phyloP scores from a whole-genome alignment of 2,113 vertebrate genomes.

The Camelus dromedarius region DNA sequence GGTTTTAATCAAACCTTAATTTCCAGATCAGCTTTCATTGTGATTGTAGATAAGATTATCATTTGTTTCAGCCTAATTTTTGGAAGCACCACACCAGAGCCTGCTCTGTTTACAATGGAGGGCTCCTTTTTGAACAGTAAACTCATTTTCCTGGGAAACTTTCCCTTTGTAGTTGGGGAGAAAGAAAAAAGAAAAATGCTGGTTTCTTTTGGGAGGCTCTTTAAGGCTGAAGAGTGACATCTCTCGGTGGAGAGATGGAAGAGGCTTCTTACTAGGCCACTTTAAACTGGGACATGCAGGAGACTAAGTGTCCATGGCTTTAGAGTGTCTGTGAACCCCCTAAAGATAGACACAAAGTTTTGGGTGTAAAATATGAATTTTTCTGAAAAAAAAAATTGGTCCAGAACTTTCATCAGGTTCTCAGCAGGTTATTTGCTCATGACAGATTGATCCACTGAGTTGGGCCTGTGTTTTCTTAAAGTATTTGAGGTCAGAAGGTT shows the following conservation, averaged over 20 bases:
- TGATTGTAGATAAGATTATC: background rate
- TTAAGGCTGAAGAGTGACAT: constrained; percentile 43
- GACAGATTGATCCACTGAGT: background rate
- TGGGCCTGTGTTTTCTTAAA: background rate
- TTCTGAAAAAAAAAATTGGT: background rate
- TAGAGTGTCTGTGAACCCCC: background rate
- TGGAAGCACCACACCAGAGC: background rate
- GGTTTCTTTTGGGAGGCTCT: background rate
- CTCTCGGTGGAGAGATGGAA: constrained; percentile 50
- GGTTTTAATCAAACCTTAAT: constrained; percentile 64
- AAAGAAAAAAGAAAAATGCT: background rate
- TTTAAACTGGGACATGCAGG: background rate
- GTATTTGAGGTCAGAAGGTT: background rate
- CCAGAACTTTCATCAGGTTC: background rate
- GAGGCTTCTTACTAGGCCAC: background rate
- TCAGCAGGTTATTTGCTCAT: background rate
- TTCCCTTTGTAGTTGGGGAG: constrained; percentile 48
- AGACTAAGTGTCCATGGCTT: background rate
- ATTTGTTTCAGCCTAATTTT: background rate
- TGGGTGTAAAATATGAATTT: background rate
- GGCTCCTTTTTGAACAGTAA: constrained; percentile 12
- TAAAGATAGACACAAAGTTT: background rate
- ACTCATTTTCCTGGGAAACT: constrained; percentile 41
- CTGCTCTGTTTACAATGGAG: background rate
- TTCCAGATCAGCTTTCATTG: constrained; percentile 56